Evolutionary conservation across 2,797 vertebrate species (phyloP).

Genomic region (Martes flavigula): DNA sequence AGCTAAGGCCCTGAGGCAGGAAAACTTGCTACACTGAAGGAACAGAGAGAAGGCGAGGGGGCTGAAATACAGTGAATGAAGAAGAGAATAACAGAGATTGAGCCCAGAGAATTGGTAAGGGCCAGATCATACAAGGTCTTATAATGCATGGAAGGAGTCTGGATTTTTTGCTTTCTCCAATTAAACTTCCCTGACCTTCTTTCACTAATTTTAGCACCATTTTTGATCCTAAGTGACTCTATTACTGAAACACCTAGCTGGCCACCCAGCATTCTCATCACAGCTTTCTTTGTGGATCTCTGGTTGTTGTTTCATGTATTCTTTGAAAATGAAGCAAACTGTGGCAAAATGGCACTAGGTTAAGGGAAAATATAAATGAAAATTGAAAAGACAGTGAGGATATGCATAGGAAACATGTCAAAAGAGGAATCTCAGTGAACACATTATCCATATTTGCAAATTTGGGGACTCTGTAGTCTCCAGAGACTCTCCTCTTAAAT

Average conservation of each 20-base stretch:
- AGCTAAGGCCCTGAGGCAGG: not conserved
- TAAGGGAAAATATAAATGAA: not conserved
- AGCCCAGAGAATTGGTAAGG: not conserved
- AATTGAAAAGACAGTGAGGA: not conserved
- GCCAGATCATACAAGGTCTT: not conserved
- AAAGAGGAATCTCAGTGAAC: not conserved
- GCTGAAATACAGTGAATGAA: not conserved
- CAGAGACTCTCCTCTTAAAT: not conserved
- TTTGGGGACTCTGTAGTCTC: not conserved
- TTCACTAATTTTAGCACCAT: not conserved
- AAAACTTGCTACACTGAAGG: not conserved
- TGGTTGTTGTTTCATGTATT: not conserved
- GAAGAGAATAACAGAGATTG: not conserved
- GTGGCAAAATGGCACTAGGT: not conserved
- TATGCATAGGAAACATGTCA: not conserved
- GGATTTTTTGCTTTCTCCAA: not conserved
- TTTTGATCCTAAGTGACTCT: not conserved
- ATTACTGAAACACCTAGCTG: not conserved
- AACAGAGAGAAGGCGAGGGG: not conserved
- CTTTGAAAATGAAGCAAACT: not conserved
- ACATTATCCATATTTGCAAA: not conserved
- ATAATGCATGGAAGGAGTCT: not conserved
- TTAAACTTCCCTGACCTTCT: not conserved
- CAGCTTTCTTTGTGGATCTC: not conserved
- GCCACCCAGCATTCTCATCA: not conserved